These are phyloP conservation scores for Toxotes lorentzi DNA, from an alignment of 2,797 vertebrate genomes.

Conservation along the genomic window DNA sequence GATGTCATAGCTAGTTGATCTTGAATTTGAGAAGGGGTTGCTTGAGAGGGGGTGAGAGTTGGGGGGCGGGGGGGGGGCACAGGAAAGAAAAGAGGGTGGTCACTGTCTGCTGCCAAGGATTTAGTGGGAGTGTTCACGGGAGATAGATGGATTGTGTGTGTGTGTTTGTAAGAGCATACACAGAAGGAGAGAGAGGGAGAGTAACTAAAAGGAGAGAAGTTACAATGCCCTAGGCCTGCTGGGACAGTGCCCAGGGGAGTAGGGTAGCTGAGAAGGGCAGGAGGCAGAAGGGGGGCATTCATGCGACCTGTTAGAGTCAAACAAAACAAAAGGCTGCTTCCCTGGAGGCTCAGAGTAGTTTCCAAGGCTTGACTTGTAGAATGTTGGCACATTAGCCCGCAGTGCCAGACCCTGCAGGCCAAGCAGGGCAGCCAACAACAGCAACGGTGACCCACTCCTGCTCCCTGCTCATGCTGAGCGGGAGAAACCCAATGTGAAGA, in stretches of 20 bases:
- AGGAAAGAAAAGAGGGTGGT: conserved; percentile 85
- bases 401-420: conserved; percentile 66
- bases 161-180: conserved; percentile 57
- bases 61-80: conserved; percentile 60
- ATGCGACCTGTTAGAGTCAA: conserved; percentile 84
- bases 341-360: conserved; percentile 77
- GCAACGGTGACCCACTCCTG: conserved; percentile 70
- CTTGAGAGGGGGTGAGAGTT: conserved; percentile 71
- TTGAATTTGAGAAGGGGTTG: conserved; percentile 88
- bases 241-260: conserved; percentile 77
- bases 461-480: conserved; percentile 65
- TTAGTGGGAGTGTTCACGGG: conserved; percentile 77
- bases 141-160: conserved; percentile 73
- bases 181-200: conserved; percentile 70
- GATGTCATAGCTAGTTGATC: conserved; percentile 94
- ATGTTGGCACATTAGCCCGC: conserved; percentile 74
- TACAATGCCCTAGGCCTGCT: conserved; percentile 78
- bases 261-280: conserved; percentile 68
- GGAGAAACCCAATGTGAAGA: conserved; percentile 68
- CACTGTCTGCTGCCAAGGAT: conserved; percentile 88
- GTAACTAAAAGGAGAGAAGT: conserved; percentile 79
- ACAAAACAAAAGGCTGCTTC: conserved; percentile 82
- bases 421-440: conserved; percentile 70
- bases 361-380: conserved; percentile 85
- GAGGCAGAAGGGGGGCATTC: conserved; percentile 71